phyloP scores from a whole-genome alignment of 2,888 invertebrate genomes.

The Graphium colonna region DNA sequence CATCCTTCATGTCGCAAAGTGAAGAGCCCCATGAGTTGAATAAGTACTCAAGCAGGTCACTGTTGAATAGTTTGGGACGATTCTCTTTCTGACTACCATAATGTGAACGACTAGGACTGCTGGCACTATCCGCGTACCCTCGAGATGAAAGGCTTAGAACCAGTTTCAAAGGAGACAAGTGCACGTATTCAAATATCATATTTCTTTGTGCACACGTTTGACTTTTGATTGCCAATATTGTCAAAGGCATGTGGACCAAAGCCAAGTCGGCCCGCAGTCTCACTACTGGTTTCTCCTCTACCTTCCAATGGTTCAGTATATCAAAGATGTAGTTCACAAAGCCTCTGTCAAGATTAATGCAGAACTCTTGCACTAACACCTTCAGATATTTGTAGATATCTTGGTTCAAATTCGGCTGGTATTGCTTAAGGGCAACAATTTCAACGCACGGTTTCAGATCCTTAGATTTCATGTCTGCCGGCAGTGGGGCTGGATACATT shows the following conservation, averaged over 20 bases:
- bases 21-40: conserved; percentile 83
- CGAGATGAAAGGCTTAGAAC: conserved; percentile 81
- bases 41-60: conserved; percentile 82
- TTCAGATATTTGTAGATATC: conserved; percentile 82
- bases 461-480: conserved; percentile 57
- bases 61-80: conserved; percentile 73
- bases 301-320: conserved; percentile 80
- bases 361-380: conserved; percentile 83
- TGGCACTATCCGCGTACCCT: conserved; percentile 57
- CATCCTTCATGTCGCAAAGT: conserved; percentile 83
- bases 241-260: conserved; percentile 80
- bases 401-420: conserved; percentile 68
- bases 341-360: conserved; percentile 84
- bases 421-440: conserved; percentile 75
- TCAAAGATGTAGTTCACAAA: conserved; percentile 82
- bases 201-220: conserved; percentile 56
- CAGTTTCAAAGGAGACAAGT: conserved; percentile 80
- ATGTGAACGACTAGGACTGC: conserved; percentile 48
- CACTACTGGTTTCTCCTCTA: conserved; percentile 79
- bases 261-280: conserved; percentile 79
- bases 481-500: conserved; percentile 80
- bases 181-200: conserved; percentile 78
- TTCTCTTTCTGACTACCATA: conserved; percentile 65
- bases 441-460: conserved; percentile 81
- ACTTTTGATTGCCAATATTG: conserved; percentile 65